A percentile compares a stretch with the other conserved stretches of the same genome.
Evolutionary conservation across 2,113 vertebrate genomes (phyloP).

Genomic region (Panthera uncia): DNA sequence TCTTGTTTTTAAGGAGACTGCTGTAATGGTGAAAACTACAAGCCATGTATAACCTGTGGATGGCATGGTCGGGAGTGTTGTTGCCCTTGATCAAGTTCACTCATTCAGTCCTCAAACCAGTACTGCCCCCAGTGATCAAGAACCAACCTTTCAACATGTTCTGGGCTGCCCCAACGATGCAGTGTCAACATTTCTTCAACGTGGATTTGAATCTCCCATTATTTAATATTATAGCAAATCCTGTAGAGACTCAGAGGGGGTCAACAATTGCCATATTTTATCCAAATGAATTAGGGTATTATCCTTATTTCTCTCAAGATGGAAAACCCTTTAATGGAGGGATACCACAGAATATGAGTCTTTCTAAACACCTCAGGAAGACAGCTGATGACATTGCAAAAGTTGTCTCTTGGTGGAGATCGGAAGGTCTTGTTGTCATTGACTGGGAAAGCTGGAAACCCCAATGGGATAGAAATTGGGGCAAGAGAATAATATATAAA

Average conservation of each 20-base stretch:
- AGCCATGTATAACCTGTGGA: neutral
- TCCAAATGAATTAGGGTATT: slow-evolving; percentile 91
- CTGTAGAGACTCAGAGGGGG: slow-evolving; percentile 92
- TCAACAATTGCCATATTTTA: slow-evolving; percentile 93
- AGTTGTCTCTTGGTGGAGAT: slow-evolving; percentile 88
- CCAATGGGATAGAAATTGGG: slow-evolving; percentile 95
- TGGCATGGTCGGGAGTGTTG: neutral
- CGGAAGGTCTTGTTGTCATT: slow-evolving; percentile 91
- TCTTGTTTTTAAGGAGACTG: slow-evolving; percentile 6
- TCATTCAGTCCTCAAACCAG: slow-evolving; percentile 18
- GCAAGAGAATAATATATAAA: slow-evolving; percentile 90
- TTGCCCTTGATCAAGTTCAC: neutral
- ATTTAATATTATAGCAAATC: slow-evolving; percentile 93
- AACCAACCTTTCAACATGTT: slow-evolving; percentile 91
- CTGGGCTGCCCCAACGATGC: slow-evolving; percentile 92
- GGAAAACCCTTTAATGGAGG: slow-evolving; percentile 89
- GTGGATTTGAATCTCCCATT: slow-evolving; percentile 91
- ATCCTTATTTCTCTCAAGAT: slow-evolving; percentile 89
- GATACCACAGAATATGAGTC: slow-evolving; percentile 92
- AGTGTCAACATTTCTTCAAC: slow-evolving; percentile 90
- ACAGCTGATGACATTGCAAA: slow-evolving; percentile 88
- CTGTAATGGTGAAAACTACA: neutral
- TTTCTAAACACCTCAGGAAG: slow-evolving; percentile 91
- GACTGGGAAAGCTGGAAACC: slow-evolving; percentile 96
- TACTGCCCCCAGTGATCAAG: slow-evolving; percentile 56